Evolutionary conservation across 2,797 vertebrate species (phyloP), one percentile per base, ranked within the genome.

Genomic region (Intellagama lesueurii): DNA sequence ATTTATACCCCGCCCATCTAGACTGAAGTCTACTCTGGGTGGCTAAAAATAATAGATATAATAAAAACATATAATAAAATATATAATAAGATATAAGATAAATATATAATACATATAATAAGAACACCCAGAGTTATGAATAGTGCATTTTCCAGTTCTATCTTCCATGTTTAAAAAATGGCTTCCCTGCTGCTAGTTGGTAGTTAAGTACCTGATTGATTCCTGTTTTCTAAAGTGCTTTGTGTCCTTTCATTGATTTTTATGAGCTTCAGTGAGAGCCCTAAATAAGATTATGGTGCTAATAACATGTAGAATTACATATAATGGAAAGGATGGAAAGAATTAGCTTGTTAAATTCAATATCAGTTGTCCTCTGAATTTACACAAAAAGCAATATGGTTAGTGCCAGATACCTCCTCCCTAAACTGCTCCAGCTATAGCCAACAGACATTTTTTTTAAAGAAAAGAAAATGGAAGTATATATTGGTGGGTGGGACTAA

Each of bases 191-290:
- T 81, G 81, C 68, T n/a, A 91, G 80, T 49, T 66, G 89, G 47
- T 76, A 76, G 44, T 83, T 35, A 90, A 69, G 44, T 86, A 76
- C 60, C 72, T 90, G 68, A 86, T 35, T 89, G 52, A 81, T 76
- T 81, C 49, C 12, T 32, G 5, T 86, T 81, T 90, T 56, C 92
- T 92, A 89, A 89, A 89, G 72, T 60, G 77, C 32, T 84, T 84
- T 22, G 8, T 79, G 47, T n/a, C 47, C 4, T 93, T 93, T 91
- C 69, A 87, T 93, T 85, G 72, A 49, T 85, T 90, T 95, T 93
- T 86, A 93, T 88, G 90, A 91, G 79, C 40, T 86, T 75, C 66
- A 81, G 88, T 0, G 11, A 24, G 93, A 32, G 86, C 90, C 90
- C 83, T 90, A 93, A 94, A 91, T 85, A 0, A 88, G 90, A 81